Evolutionary conservation across 2,797 vertebrate species (phyloP).

Genomic region (Echeneis naucrates): DNA sequence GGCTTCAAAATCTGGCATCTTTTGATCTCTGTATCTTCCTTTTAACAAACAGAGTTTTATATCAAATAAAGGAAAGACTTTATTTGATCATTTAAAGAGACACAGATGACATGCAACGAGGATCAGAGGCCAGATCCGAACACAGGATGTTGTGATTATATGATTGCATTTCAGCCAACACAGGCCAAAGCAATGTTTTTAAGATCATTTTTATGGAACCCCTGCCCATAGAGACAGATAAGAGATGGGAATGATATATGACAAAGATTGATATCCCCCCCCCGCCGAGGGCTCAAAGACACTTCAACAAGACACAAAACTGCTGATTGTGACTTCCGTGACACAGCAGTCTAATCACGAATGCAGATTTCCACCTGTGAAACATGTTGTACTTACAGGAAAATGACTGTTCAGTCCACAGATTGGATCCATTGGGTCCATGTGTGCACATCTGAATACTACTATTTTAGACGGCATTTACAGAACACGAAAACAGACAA

Average conservation of each 20-base stretch:
- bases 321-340: constrained; percentile 13
- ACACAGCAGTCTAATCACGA: neutral
- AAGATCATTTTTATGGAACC: constrained; percentile 46
- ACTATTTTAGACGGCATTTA: neutral
- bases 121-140: constrained; percentile 56
- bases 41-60: constrained; percentile 54
- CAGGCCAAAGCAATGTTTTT: constrained; percentile 34
- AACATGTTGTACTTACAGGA: neutral
- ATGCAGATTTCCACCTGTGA: neutral
- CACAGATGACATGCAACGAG: constrained; percentile 59
- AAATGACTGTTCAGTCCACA: neutral
- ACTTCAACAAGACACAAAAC: constrained; percentile 3
- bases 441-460: neutral
- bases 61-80: constrained; percentile 55
- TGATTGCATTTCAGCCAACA: constrained; percentile 37
- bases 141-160: constrained; percentile 65
- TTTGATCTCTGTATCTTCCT: constrained; percentile 59
- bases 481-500: neutral
- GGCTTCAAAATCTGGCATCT: constrained; percentile 44
- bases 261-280: constrained; percentile 26
- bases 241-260: constrained; percentile 45
- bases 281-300: constrained; percentile 1
- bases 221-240: constrained; percentile 25
- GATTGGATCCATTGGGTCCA: neutral
- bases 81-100: constrained; percentile 61